Evolutionary conservation across 2,113 vertebrate genomes (phyloP).

Genomic region (Rattus norvegicus): DNA sequence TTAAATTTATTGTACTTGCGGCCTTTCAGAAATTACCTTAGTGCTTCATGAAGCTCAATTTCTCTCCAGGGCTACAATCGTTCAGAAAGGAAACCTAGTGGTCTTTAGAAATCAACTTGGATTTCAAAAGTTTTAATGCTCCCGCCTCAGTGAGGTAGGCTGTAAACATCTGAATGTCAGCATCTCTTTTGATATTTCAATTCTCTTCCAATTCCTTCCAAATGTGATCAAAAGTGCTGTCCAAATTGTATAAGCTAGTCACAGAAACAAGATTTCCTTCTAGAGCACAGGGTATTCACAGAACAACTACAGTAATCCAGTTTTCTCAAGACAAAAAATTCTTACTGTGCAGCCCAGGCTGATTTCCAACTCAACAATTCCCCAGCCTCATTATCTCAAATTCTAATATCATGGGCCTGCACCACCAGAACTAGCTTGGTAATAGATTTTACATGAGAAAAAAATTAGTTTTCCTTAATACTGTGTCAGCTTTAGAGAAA

Average conservation of each 20-base stretch:
- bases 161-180: not conserved
- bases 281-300: not conserved
- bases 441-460: not conserved
- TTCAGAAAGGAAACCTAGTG: not conserved
- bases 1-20: not conserved
- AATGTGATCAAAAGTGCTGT: not conserved
- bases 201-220: not conserved
- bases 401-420: no score
- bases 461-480: not conserved
- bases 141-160: not conserved
- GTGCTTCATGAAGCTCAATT: not conserved
- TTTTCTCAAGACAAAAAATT: not conserved
- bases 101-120: slow-evolving; percentile 16
- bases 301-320: not conserved
- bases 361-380: not conserved
- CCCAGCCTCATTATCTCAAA: not conserved
- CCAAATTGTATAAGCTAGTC: slow-evolving; percentile 10
- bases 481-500: not conserved
- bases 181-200: not conserved
- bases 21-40: not conserved
- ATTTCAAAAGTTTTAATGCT: slow-evolving; percentile 23
- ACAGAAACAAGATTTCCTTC: slow-evolving; percentile 46
- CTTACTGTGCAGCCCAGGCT: not conserved
- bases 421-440: not conserved
- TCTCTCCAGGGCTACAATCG: not conserved